These are phyloP conservation scores for Cynodonichthys magdalenae DNA, from an alignment of 2,797 vertebrate genomes.

Conservation along the genomic window DNA sequence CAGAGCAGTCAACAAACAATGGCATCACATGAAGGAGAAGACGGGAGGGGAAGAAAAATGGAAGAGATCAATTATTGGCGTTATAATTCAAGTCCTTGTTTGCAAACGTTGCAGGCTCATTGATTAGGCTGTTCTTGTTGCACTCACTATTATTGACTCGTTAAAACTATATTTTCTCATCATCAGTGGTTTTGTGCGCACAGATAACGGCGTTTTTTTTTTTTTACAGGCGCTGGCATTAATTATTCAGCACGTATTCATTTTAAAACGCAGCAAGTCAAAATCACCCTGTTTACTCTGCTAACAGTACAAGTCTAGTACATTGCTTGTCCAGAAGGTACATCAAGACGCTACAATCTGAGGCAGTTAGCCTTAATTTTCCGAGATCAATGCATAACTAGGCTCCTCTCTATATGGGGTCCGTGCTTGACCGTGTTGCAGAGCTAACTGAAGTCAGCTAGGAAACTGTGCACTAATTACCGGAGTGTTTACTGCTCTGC, in stretches of 20 bases:
- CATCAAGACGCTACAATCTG: slow-evolving; percentile 76
- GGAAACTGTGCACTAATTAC: slow-evolving; percentile 76
- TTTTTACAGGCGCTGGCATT: slow-evolving; percentile 68
- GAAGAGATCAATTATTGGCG: slow-evolving; percentile 82
- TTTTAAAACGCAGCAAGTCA: slow-evolving; percentile 70
- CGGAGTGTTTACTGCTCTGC: slow-evolving; percentile 74
- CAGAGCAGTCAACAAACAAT: slow-evolving; percentile 76
- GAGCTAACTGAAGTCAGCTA: slow-evolving; percentile 68
- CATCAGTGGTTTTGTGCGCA: slow-evolving; percentile 76
- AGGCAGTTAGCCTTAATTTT: slow-evolving; percentile 79
- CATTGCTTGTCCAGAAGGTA: slow-evolving; percentile 76
- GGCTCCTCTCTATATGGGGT: slow-evolving; percentile 79
- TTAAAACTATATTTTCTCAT: slow-evolving; percentile 85
- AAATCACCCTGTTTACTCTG: slow-evolving; percentile 70
- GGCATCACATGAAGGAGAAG: slow-evolving; percentile 73
- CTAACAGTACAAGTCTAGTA: slow-evolving; percentile 60
- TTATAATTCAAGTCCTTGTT: slow-evolving; percentile 86
- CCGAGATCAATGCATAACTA: slow-evolving; percentile 79
- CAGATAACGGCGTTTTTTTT: slow-evolving; percentile 55
- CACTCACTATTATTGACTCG: slow-evolving; percentile 82
- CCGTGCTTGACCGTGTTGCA: slow-evolving; percentile 66
- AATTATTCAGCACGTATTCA: slow-evolving; percentile 80
- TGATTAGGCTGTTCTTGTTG: slow-evolving; percentile 81
- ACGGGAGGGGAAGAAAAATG: slow-evolving; percentile 54
- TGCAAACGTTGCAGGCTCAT: slow-evolving; percentile 82